Base-by-base conservation (phyloP, 2,113 vertebrate genomes). In the Cheilinus undulatus region DNA sequence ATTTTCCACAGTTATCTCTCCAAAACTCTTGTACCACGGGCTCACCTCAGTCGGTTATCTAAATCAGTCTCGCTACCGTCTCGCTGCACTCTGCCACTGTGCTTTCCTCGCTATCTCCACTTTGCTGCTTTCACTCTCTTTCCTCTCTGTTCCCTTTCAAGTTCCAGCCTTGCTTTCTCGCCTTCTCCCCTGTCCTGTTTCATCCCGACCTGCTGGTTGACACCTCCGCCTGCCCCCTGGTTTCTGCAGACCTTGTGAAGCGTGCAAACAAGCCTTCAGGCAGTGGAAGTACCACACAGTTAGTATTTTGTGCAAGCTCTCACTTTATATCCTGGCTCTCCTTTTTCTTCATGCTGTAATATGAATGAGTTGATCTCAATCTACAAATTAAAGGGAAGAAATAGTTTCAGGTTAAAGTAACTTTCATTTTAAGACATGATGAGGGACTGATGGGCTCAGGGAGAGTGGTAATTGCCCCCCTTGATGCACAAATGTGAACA, bases 51-150 rank as follows among this genome's bases (percentile, higher is more conserved):
- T 36, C 58, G 54, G 27, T 36, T 72, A 72, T 32, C 28, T 54
- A 45, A 53, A 63, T 11, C 42, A 45, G 42, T 45, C 42, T 45
- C 40, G 40, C 66, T 49, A 34, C 49, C 54, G 59, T 73, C 30
- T 30, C n/a, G 28, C 68, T 54, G 40, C 5, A 9, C 54, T 43
- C 53, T 45, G n/a, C 32, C 46, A n/a, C 68, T 23, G n/a, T 20
- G 30, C 15, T 45, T 28, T 40, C 40, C 23, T 63, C 19, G 13
- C 23, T 65, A 57, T 57, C 30, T 23, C 60, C 30, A 48, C 46
- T 43, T 40, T 24, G 38, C 51, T 40, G 30, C 42, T 32, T 56
- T 20, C n/a, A 40, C 5, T 57, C 50, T 22, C 17, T 72, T 62
- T 38, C 19, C 17, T 27, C 19, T 28, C 40, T 13, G 8, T 60